A percentile compares a stretch with the other conserved stretches of the same genome.
phyloP scores from a whole-genome alignment of 1,140 invertebrate species.

The Philopotamus ludificatus region DNA sequence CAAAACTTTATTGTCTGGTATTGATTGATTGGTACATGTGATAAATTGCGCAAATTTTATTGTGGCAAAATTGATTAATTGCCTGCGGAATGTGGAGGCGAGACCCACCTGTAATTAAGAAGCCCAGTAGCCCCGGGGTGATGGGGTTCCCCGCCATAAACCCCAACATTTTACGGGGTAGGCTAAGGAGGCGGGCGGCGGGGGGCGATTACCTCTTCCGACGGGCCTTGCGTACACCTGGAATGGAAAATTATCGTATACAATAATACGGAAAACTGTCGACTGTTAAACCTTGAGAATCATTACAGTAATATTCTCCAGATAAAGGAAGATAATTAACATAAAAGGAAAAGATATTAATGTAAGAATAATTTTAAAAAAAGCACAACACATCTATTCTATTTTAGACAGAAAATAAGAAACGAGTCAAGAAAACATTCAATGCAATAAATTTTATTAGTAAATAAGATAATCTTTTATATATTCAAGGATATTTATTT shows the following conservation, averaged over 20 bases:
- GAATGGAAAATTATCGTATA: not conserved
- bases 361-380: too few species aligned
- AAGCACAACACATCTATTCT: too few species aligned
- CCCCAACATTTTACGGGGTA: not conserved
- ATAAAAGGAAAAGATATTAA: too few species aligned
- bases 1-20: not conserved
- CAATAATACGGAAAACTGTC: not conserved
- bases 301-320: too few species aligned
- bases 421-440: too few species aligned
- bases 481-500: too few species aligned
- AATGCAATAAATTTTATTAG: too few species aligned
- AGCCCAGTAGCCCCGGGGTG: conserved; percentile 5
- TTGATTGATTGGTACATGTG: too few species aligned
- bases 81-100: not conserved
- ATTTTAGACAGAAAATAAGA: too few species aligned
- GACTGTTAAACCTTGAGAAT: too few species aligned
- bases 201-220: conserved; percentile 5
- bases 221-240: conserved; percentile 7
- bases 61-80: conserved; percentile 6
- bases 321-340: too few species aligned
- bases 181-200: not conserved
- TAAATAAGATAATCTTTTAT: too few species aligned
- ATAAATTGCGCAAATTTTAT: not conserved
- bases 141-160: not conserved
- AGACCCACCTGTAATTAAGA: conserved; percentile 20